Percentiles rank a stretch among this genome's conserved stretches.
phyloP scores from a whole-genome alignment of 2,113 vertebrate species.

The Pogona vitticeps region DNA sequence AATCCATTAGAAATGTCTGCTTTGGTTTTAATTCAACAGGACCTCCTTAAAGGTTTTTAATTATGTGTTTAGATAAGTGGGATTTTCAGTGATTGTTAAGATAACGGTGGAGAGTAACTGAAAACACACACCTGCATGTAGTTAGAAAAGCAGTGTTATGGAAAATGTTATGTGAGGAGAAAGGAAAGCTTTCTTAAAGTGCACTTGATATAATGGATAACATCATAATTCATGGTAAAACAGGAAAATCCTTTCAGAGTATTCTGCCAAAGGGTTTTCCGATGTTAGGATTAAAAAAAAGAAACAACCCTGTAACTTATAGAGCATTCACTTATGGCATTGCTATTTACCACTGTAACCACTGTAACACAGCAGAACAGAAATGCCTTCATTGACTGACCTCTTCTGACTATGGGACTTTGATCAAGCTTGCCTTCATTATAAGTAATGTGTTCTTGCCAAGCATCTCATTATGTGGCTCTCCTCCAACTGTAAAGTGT shows the following conservation, averaged over 20 bases:
- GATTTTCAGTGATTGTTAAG: constrained; percentile 57
- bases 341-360: not conserved
- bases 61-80: constrained; percentile 63
- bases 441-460: not conserved
- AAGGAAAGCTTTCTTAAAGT: constrained; percentile 23
- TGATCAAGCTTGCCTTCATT: not conserved
- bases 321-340: not conserved
- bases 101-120: constrained; percentile 41
- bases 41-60: constrained; percentile 57
- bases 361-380: not conserved
- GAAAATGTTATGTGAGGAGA: constrained; percentile 21
- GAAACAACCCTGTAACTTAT: not conserved
- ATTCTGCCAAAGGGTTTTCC: constrained; percentile 1
- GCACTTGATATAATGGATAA: constrained; percentile 19
- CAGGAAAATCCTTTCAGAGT: constrained; percentile 27
- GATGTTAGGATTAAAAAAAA: not conserved
- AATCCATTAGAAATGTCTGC: constrained; percentile 54
- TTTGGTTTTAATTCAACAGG: constrained; percentile 68
- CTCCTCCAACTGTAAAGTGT: no score
- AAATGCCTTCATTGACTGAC: not conserved
- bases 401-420: not conserved
- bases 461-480: not conserved
- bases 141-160: constrained; percentile 28
- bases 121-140: constrained; percentile 53
- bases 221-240: constrained; percentile 23